Evolutionary conservation across 2,797 vertebrate species (phyloP), one percentile per base, ranked within the genome.

Genomic region (Oreonectes daqikongensis): DNA sequence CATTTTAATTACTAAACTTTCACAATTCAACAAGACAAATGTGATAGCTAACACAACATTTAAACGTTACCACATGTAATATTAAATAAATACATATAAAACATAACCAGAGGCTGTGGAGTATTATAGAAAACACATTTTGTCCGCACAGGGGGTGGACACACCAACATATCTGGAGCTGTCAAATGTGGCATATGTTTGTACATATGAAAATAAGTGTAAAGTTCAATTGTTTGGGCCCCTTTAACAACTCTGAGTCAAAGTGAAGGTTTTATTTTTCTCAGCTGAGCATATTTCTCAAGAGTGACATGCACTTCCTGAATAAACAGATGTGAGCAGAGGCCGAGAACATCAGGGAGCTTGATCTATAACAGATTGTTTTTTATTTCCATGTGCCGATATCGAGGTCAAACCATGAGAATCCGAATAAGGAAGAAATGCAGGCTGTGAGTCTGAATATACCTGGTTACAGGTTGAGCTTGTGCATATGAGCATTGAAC

Each of bases 401-500:
- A 66, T 38, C 60, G 79, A 55, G 46, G 59, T 59, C 52, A 60
- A 60, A 63, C 15, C 59, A 74, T 5, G 18, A 17, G 44, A 63
- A 35, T 60, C 28, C 7, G 7, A 44, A 26, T 55, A 69, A n/a
- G 53, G 14, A 42, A 28, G 18, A 42, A 24, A 32, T 35, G n/a
- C 11, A 22, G 24, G 53, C 11, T 24, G 53, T 44, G 24, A 8
- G 5, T 44, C n/a, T n/a, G n/a, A n/a, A n/a, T 50, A 26, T 17
- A 63, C n/a, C n/a, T n/a, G n/a, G n/a, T n/a, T n/a, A n/a, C n/a
- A 7, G 17, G 28, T 28, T 60, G 57, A 32, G 17, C 12, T 60
- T 18, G 11, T 64, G 9, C 35, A 20, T 40, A 11, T n/a, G 9
- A 22, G 72, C 80, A 88, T 85, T 86, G 88, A 82, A 86, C 69